Conservation (phyloP, 2,113 vertebrate genomes). For the Pygoscelis antarcticus region DNA sequence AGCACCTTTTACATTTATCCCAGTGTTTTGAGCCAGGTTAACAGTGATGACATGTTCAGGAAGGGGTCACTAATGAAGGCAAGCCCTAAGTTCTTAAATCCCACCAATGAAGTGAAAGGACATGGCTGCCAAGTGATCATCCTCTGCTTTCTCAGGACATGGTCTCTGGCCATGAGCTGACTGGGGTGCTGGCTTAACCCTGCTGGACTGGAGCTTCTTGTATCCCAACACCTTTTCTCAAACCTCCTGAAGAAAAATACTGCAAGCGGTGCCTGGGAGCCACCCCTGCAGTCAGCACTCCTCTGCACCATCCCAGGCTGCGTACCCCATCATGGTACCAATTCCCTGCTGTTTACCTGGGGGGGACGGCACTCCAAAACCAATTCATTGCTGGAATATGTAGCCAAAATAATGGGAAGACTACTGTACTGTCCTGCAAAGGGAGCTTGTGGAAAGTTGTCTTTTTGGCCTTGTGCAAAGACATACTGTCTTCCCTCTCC, state of each 20-base stretch:
- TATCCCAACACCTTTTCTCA: background rate
- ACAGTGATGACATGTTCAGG: background rate
- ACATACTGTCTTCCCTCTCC: background rate
- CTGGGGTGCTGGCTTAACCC: background rate
- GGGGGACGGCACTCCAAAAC: rapidly evolving
- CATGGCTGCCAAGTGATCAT: background rate
- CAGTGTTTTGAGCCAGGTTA: background rate
- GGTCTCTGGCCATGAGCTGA: background rate
- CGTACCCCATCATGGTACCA: too few species aligned
- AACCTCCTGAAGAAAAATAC: background rate
- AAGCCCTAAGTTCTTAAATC: background rate
- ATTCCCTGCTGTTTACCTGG: background rate
- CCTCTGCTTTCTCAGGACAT: background rate
- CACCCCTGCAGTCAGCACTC: background rate
- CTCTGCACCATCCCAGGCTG: background rate
- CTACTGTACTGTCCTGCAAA: background rate
- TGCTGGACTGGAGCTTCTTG: background rate
- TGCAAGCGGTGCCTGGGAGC: background rate
- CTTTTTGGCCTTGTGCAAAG: background rate
- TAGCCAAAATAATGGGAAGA: background rate
- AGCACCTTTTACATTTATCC: background rate
- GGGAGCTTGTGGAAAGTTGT: background rate
- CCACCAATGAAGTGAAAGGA: too few species aligned
- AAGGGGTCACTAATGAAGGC: background rate
- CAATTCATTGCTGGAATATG: background rate